Conservation (phyloP, 2,888 invertebrate species). For the Epicampocera succincta region DNA sequence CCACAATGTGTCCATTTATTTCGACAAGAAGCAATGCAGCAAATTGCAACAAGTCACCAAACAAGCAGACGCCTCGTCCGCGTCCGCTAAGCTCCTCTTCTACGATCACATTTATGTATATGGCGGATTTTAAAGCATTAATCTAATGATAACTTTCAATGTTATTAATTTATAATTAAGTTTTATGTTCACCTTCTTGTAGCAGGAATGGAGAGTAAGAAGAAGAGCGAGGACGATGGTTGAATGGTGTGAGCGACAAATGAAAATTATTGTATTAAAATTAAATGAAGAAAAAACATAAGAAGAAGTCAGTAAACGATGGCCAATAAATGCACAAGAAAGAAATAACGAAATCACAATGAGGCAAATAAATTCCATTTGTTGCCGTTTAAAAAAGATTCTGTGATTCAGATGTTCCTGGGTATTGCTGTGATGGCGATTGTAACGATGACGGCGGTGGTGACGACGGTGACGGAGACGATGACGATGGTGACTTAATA, state of each 20-base stretch:
- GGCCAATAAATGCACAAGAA: slow-evolving; percentile 32
- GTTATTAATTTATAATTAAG: slow-evolving; percentile 70
- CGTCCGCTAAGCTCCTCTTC: background rate
- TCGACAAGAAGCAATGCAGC: slow-evolving; percentile 52
- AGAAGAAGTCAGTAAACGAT: slow-evolving; percentile 45
- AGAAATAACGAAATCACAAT: slow-evolving; percentile 30
- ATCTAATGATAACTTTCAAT: slow-evolving; percentile 67
- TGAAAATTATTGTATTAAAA: slow-evolving; percentile 61
- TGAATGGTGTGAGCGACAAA: slow-evolving; percentile 56
- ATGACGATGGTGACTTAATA: slow-evolving; percentile 74
- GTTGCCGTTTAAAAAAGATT: slow-evolving; percentile 42
- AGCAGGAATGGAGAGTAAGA: background rate
- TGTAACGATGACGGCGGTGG: background rate
- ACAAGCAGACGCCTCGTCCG: slow-evolving; percentile 8
- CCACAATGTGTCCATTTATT: slow-evolving; percentile 34
- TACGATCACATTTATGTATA: background rate
- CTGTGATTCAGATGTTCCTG: slow-evolving; percentile 24
- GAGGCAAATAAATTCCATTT: slow-evolving; percentile 58
- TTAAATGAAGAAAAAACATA: slow-evolving; percentile 48
- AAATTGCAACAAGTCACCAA: slow-evolving; percentile 41
- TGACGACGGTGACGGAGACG: slow-evolving; percentile 37
- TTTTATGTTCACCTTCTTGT: slow-evolving; percentile 52
- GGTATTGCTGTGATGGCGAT: slow-evolving; percentile 1
- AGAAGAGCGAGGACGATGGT: background rate
- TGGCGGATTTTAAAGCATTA: slow-evolving; percentile 52